Base-by-base conservation (phyloP, 2,113 vertebrate genomes). In the Pelvicachromis taeniatus region DNA sequence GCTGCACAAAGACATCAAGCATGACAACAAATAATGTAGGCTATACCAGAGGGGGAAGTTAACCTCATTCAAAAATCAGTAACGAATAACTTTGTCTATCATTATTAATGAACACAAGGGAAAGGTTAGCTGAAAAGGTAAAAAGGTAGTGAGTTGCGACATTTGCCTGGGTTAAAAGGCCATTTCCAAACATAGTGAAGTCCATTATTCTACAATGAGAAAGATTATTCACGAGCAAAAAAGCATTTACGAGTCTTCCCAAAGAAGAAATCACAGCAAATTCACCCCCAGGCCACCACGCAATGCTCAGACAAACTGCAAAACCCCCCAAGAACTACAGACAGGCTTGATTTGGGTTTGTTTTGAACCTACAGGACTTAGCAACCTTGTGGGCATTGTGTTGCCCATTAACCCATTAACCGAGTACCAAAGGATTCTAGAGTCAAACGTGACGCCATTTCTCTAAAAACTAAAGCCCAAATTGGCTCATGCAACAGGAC, bases 1-100 rank as follows among this genome's bases (percentile, higher is more conserved):
- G 63, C n/a, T 65, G 35, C 61, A 65, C 12, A 65, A 21, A 45
- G 65, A 48, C 65, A 48, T 48, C 65, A 48, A 73, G 16, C 68
- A 29, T 73, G 23, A 73, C 42, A 48, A 48, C 40, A 73, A 48
- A 29, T 73, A 73, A 48, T 26, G 40, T 48, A 48, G 65, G 65
- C 65, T 0, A 21, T 45, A 70, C 40, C 38, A 48, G 40, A 73
- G 65, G 21, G 42, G 48, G 68, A 48, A 12, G 23, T 48, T 29
- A 3, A 0, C 40, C 68, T 3, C 23, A 3, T 19, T 73, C 42
- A 73, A 2, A 48, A 48, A 73, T 23, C 68, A 50, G 42, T 7
- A 23, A 29, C 48, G 9, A 73, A 73, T 19, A 26, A 48, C 14
- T 73, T 29, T 11, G 0, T 70, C 14, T 19, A 48, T 12, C 0